phyloP scores from a whole-genome alignment of 2,888 invertebrate species.

The Emmelina monodactyla region DNA sequence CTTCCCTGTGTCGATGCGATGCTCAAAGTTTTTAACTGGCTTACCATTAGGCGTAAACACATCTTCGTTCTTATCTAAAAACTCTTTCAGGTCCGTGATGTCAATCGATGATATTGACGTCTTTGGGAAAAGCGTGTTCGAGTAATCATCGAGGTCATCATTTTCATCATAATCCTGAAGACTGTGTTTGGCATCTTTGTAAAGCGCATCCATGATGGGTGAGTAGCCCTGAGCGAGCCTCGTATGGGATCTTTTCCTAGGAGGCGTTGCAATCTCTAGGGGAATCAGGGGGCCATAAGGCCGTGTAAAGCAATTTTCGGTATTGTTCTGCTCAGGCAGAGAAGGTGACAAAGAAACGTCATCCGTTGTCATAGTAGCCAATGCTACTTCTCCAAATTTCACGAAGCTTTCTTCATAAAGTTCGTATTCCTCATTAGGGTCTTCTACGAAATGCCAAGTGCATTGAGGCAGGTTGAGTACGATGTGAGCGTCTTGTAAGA shows the following conservation, averaged over 20 bases:
- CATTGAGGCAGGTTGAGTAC: conserved; percentile 2
- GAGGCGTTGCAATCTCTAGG: background rate
- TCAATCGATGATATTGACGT: background rate
- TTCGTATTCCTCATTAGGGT: background rate
- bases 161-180: background rate
- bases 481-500: conserved; percentile 2
- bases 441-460: conserved; percentile 1
- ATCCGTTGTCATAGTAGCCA: background rate
- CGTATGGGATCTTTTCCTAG: background rate
- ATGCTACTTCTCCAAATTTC: background rate
- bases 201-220: background rate
- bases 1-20: background rate
- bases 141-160: background rate
- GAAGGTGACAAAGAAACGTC: background rate
- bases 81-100: background rate
- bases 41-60: background rate
- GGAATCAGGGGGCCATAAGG: background rate
- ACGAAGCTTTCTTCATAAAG: conserved; percentile 2
- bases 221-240: conserved; percentile 2
- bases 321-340: background rate
- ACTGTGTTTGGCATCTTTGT: background rate
- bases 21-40: background rate
- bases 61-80: background rate
- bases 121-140: too few relatives aligned
- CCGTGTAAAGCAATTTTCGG: background rate